Evolutionary conservation across 2,888 invertebrate species (phyloP).

Genomic region (Lacanobia wlatinum): DNA sequence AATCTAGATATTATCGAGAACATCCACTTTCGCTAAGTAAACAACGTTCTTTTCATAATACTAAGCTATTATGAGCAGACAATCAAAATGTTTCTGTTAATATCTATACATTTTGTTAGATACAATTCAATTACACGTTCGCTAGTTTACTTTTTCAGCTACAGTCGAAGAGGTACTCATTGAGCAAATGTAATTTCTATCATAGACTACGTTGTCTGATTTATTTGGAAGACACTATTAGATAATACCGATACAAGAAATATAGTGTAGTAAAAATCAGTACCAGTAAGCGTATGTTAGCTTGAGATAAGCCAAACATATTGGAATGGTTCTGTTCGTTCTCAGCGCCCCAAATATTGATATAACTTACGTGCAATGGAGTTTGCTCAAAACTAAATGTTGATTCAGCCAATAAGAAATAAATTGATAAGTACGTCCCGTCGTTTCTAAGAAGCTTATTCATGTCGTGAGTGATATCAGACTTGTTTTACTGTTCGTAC

Average conservation of each 20-base stretch:
- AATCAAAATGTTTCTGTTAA: conserved; percentile 29
- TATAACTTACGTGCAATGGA: conserved; percentile 51
- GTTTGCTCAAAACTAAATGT: conserved; percentile 56
- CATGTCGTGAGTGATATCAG: conserved; percentile 50
- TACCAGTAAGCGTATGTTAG: conserved; percentile 38
- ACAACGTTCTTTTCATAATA: conserved; percentile 36
- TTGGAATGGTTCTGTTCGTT: conserved; percentile 43
- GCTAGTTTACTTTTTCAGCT: conserved; percentile 22
- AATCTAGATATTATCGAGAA: conserved; percentile 19
- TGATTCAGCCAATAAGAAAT: conserved; percentile 59
- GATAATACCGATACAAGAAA: conserved; percentile 42
- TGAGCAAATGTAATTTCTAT: conserved; percentile 23
- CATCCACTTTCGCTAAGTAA: conserved; percentile 45
- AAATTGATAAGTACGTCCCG: conserved; percentile 54
- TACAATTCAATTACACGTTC: conserved; percentile 20
- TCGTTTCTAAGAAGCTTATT: conserved; percentile 54
- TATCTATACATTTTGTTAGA: conserved; percentile 14
- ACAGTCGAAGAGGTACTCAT: conserved; percentile 10
- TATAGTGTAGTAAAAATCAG: conserved; percentile 41
- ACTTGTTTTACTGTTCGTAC: conserved; percentile 31
- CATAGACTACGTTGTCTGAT: conserved; percentile 17
- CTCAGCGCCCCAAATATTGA: conserved; percentile 46
- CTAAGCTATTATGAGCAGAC: conserved; percentile 15
- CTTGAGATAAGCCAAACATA: conserved; percentile 56
- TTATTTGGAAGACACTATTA: conserved; percentile 40